Conservation (phyloP, 2,888 invertebrate genomes). For the Pseudoips prasinana region DNA sequence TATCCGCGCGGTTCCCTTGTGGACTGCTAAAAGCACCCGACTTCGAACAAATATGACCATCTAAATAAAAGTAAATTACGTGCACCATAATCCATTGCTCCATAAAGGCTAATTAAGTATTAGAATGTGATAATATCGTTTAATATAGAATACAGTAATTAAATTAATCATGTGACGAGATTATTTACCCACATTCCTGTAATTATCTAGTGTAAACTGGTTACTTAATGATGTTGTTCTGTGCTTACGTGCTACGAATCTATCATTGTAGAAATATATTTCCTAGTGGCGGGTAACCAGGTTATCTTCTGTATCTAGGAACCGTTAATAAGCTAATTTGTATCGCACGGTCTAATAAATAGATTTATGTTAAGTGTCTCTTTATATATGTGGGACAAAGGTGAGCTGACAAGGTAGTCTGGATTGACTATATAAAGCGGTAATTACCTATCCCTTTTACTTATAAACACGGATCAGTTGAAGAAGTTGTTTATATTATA, state of each 20-base stretch:
- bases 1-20: too few relatives aligned
- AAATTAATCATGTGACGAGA: constrained; percentile 21
- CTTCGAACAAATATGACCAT: too few relatives aligned
- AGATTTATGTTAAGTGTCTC: constrained; percentile 3
- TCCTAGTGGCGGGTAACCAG: constrained; percentile 17
- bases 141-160: constrained; percentile 14
- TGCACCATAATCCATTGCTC: too few relatives aligned
- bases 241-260: constrained; percentile 13
- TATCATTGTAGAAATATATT: constrained; percentile 25
- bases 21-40: too few relatives aligned
- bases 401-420: too few relatives aligned
- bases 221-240: constrained; percentile 24
- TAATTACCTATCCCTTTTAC: too few relatives aligned
- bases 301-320: constrained; percentile 10
- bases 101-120: constrained; percentile 12
- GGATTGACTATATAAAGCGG: too few relatives aligned
- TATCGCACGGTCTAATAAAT: constrained; percentile 2
- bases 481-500: too few relatives aligned
- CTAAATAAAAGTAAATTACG: too few relatives aligned
- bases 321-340: constrained; percentile 14
- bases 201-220: constrained; percentile 21
- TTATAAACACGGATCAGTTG: too few relatives aligned
- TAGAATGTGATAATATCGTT: constrained; percentile 10
- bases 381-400: too few relatives aligned
- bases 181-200: constrained; percentile 14